Evolutionary conservation across 1,140 invertebrate species (phyloP), one percentile per base, ranked within the genome.

Genomic region (Drosophila mayri): DNA sequence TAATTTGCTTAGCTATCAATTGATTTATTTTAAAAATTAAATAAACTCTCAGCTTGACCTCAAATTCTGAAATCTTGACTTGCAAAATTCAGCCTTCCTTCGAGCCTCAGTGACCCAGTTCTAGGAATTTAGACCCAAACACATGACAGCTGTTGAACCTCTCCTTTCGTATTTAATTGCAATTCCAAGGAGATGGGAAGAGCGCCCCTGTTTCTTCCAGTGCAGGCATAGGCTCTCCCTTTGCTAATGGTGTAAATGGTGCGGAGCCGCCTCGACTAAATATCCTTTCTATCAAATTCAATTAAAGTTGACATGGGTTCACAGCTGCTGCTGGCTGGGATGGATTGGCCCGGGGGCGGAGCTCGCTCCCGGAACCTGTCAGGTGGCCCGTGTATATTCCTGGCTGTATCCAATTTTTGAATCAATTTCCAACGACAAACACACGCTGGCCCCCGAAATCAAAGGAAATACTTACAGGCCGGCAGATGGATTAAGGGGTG

Each of bases 271-370:
- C 66, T 59, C 60, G 80, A 76, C 84, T 84, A 90, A 87, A 87
- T 87, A 90, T 87, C 85, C 85, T 76, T 87, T 87, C 76, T 80
- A 87, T 87, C 84, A 87, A 88, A 87, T 87, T 87, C 85, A 87
- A 87, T 87, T 87, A 90, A 90, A 90, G 72, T 87, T 87, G 84
- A 87, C 85, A 87, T 88, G 84, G 84, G 84, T 87, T 80, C 84
- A 58, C 80, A 68, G 76, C 72, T 79, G 80, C 72, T 25, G 44
- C 57, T 40, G 38, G 28, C 28, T 30, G 64, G 40, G 50, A 38
- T 54, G 30, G 62, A 68, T 44, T 47, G 38, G 37, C n/a, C 22
- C 63, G 20, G 32, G 28, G 59, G 40, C 47, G 16, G 11, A 62
- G 60, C 46, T 54, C 14, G 54, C 20, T 28, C 22, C 16, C 22